These are phyloP conservation scores for Oenanthe oenanthe DNA, from an alignment of 2,113 vertebrate species.

Conservation along the genomic window DNA sequence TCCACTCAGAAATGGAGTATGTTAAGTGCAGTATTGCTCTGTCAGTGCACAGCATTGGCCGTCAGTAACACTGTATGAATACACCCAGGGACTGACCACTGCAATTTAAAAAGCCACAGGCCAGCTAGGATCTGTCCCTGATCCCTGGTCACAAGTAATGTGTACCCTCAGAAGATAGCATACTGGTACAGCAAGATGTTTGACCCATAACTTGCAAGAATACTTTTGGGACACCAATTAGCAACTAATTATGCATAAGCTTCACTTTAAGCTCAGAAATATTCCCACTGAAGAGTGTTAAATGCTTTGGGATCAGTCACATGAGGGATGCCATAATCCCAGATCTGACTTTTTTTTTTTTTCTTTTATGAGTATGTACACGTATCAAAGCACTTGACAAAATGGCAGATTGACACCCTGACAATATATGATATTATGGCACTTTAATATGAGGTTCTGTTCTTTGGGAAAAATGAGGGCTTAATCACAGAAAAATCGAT, in stretches of 20 bases:
- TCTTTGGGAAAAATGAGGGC: not conserved
- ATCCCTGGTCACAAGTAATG: not conserved
- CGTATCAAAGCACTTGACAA: not conserved
- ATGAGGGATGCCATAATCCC: not conserved
- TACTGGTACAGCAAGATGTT: not conserved
- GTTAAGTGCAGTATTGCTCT: not conserved
- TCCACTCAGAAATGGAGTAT: not conserved
- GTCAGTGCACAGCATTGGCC: not conserved
- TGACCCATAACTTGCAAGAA: not conserved
- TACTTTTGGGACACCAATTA: not conserved
- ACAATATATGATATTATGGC: too few species aligned
- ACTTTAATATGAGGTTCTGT: not conserved
- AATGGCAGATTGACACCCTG: not conserved
- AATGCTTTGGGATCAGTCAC: not conserved
- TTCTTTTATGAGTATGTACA: fast-evolving
- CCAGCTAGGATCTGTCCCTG: not conserved
- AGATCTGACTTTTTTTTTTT: not conserved
- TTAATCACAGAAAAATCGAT: not conserved
- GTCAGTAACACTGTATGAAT: not conserved
- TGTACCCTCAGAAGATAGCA: not conserved
- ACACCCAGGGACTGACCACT: not conserved
- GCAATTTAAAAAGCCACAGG: not conserved
- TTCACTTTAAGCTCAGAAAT: not conserved
- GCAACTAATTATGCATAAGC: not conserved
- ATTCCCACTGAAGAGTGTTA: not conserved